These are phyloP conservation scores for Conger conger DNA, from an alignment of 2,113 vertebrate species.

Conservation along the genomic window DNA sequence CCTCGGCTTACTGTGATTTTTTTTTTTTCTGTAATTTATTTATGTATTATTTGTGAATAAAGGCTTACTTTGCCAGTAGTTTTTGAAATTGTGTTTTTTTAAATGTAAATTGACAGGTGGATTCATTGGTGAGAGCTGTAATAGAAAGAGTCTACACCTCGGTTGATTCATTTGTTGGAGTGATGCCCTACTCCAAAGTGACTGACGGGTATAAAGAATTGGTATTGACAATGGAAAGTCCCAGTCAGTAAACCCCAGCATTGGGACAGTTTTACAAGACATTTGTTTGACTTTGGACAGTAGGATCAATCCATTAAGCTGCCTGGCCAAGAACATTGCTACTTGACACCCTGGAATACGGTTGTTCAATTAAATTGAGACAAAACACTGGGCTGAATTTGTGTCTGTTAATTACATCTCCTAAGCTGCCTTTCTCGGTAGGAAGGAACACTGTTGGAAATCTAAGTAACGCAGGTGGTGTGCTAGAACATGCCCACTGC, in stretches of 20 bases:
- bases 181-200: background rate
- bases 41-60: background rate
- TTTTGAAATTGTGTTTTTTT: background rate
- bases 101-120: conserved; percentile 1
- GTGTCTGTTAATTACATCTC: background rate
- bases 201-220: background rate
- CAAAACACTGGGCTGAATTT: background rate
- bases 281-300: background rate
- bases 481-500: background rate
- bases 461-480: too few relatives aligned
- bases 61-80: background rate
- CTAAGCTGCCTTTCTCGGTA: background rate
- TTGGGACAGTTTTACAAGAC: background rate
- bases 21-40: background rate
- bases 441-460: background rate
- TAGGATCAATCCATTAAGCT: background rate
- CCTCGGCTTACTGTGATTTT: background rate
- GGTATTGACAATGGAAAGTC: background rate
- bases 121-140: background rate
- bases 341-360: background rate
- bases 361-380: background rate
- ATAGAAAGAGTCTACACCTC: background rate
- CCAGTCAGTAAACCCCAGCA: background rate
- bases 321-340: background rate
- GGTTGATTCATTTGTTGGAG: conserved; percentile 6